Percentiles rank a stretch among this genome's conserved stretches.
These are phyloP conservation scores for Paracentrotus lividus DNA, from an alignment of 53 echinoderm and acorn worm genomes.

Conservation along the genomic window DNA sequence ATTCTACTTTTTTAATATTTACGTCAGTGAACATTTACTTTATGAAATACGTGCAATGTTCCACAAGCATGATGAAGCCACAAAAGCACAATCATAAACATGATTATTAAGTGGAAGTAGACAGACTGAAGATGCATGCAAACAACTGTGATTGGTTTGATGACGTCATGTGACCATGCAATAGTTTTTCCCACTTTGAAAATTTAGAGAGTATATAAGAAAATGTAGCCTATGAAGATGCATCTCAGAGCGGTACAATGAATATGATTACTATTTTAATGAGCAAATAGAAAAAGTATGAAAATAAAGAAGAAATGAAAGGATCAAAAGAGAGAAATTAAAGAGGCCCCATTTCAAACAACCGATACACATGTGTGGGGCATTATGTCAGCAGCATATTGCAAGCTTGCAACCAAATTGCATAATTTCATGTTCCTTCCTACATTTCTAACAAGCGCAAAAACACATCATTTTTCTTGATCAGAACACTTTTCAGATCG, in stretches of 20 bases:
- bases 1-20: no score
- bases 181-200: not conserved
- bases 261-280: not conserved
- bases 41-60: conserved; percentile 9
- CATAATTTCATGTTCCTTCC: conserved; percentile 64
- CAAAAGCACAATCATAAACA: not conserved
- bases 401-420: conserved; percentile 66
- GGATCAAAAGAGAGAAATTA: conserved; percentile 8
- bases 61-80: not conserved
- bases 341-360: not conserved
- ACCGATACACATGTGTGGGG: conserved; percentile 9
- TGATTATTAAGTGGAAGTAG: no score
- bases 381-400: conserved; percentile 26
- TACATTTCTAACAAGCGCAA: conserved; percentile 63
- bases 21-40: no score
- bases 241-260: not conserved
- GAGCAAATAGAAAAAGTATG: not conserved
- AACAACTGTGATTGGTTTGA: not conserved
- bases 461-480: conserved; percentile 50
- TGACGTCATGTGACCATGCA: not conserved
- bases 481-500: conserved; percentile 40
- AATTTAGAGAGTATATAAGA: not conserved
- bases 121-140: not conserved
- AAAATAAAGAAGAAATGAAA: not conserved
- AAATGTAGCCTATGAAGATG: not conserved